These are phyloP conservation scores for Pocillopora grandis DNA, from an alignment of 92 coral and sea anemone genomes.

Conservation along the genomic window DNA sequence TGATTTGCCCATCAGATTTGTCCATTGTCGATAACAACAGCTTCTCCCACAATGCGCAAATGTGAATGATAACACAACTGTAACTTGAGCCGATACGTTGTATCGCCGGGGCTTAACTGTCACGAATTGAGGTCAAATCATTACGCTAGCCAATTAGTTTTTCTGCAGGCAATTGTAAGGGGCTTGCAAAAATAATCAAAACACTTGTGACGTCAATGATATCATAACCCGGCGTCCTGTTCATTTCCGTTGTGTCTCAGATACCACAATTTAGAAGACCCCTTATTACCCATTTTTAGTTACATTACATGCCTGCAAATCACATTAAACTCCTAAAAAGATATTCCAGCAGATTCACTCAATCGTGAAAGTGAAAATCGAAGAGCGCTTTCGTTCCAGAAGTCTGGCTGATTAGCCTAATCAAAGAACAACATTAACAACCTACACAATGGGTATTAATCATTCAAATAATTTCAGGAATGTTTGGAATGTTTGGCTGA, in stretches of 20 bases:
- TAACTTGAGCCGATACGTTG: not conserved
- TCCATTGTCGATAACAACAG: slow-evolving; percentile 13
- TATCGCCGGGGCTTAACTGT: not conserved
- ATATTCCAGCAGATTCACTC: slow-evolving; percentile 6
- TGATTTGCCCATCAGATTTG: slow-evolving; percentile 37
- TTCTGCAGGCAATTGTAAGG: slow-evolving; percentile 22
- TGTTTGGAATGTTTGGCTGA: slow-evolving; percentile 42
- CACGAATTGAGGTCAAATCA: slow-evolving; percentile 22
- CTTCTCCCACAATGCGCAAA: slow-evolving; percentile 8
- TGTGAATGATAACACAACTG: slow-evolving; percentile 7
- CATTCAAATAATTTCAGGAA: slow-evolving; percentile 42
- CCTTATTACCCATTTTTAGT: not conserved
- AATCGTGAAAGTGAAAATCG: slow-evolving; percentile 21
- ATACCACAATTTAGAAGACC: slow-evolving; percentile 14
- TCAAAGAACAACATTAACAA: slow-evolving; percentile 33
- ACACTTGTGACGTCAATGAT: slow-evolving; percentile 34
- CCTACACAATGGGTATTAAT: slow-evolving; percentile 45
- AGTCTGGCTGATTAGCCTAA: slow-evolving; percentile 3
- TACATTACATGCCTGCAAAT: not conserved
- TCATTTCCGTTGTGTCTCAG: slow-evolving; percentile 39
- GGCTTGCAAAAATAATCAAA: slow-evolving; percentile 24
- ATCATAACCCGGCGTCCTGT: slow-evolving; percentile 7
- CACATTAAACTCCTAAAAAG: not conserved
- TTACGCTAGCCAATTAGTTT: slow-evolving; percentile 33
- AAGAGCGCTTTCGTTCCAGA: slow-evolving; percentile 28